Evolutionary conservation across 1,140 invertebrate species (phyloP), one percentile per base, ranked within the genome.

Genomic region (Lordiphosa mommai): DNA sequence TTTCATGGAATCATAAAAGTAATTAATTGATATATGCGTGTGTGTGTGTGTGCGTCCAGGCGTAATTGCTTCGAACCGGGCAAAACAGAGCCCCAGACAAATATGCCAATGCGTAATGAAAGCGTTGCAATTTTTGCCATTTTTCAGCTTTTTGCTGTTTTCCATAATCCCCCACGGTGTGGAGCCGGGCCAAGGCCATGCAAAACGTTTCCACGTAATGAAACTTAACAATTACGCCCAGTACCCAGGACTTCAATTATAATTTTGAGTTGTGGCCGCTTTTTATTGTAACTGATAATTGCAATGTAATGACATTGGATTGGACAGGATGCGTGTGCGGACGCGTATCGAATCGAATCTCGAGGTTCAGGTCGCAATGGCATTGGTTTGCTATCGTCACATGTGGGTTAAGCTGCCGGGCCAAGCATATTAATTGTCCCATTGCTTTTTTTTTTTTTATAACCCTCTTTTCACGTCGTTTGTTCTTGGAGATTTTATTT

Each of bases 231-330:
- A 80, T 82, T 80, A 67, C 57, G 58, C 40, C 66, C 71, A 61
- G 40, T 60, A 34, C 61, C 52, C 37, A 44, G 65, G 61, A 71
- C 76, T 57, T 57, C 71, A 71, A 80, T 82, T 74, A 67, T 68
- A 80, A 63, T 80, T 67, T 68, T 80, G 76, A 80, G 61, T 80
- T 80, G 76, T 76, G 76, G 61, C 76, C 61, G 32, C 40, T 47
- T 80, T 80, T 80, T 80, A 80, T 80, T 80, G 66, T 69, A 50
- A 51, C 67, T 82, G 76, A 80, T 80, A 80, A 80, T 80, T 82
- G 76, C 66, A 71, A 67, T 80, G 76, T 82, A 82, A 80, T 80
- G 71, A 82, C 76, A 74, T 53, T 71, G 60, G 60, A 32, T 20
- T 44, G 55, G 43, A 33, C 13, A 14, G 32, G 36, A 30, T 61